Base-by-base conservation (phyloP, 2,888 invertebrate species). In the Noctuana brunneofusca region DNA sequence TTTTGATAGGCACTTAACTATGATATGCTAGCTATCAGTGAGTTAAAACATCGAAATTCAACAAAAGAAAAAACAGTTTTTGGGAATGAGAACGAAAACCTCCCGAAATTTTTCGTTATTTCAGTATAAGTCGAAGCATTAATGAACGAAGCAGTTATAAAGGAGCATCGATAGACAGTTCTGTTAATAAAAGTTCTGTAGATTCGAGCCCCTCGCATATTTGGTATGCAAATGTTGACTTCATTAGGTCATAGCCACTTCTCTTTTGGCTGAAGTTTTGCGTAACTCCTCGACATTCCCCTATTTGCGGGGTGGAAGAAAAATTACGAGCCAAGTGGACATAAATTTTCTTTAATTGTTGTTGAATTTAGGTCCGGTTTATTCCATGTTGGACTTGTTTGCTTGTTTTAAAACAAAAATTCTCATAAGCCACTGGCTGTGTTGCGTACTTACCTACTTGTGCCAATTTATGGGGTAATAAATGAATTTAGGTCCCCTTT, bases 341-440 rank as follows among this genome's bases (percentile, higher is more conserved):
- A 63, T 63, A 63, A 63, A 63, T 63, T 63, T 30, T 56, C 56
- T 57, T 63, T 63, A 63, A 63, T 57, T 63, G 63, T 63, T 63
- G 63, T 56, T 50, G 50, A 56, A 63, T 63, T 56, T 63, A 52
- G 56, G 63, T 43, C 56, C 50, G 50, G 16, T 63, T 62, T 56
- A 63, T 63, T 56, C 43, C 20, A 56, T 56, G 50, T 38, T 18
- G 50, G 50, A 50, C 22, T 56, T 56, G 50, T 43, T 56, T 32
- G 62, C 18, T 50, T 38, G 41, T 50, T 56, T 49, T 43, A 50
- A 56, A 63, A 56, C 30, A 54, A 63, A 63, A 56, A 41, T 24
- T 5, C 35, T 4, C 55, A 24, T 55, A 49, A 55, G 18, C 48
- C 35, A 52, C 48, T 24, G 5, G 35, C 35, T n/a, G 35, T 35